Percentiles rank a stretch among this genome's conserved stretches.
Conservation (phyloP, 2,113 vertebrate genomes). For the Cariama cristata region DNA sequence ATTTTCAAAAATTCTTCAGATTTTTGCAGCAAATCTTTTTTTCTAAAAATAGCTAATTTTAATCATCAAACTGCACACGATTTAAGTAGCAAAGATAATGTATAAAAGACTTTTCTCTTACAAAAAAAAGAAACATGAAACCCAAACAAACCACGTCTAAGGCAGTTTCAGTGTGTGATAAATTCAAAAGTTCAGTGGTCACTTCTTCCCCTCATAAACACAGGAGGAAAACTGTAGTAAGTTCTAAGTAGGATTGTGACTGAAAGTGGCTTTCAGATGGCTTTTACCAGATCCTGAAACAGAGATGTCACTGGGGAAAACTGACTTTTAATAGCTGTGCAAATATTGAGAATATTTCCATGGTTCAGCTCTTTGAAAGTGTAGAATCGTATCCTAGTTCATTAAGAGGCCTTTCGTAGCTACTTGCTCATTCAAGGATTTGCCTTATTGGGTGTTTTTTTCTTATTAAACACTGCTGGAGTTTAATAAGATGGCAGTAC, state of each 20-base stretch:
- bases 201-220: neutral
- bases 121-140: constrained; percentile 57
- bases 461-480: constrained; percentile 53
- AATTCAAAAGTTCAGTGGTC: constrained; percentile 40
- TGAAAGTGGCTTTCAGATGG: constrained; percentile 52
- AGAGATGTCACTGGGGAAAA: constrained; percentile 15
- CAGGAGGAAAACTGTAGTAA: neutral
- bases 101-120: constrained; percentile 70
- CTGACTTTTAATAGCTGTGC: constrained; percentile 34
- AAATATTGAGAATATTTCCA: constrained; percentile 32
- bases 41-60: constrained; percentile 66
- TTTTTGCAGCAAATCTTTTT: constrained; percentile 53
- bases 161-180: constrained; percentile 56
- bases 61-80: constrained; percentile 61
- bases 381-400: neutral
- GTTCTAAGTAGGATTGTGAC: constrained; percentile 21
- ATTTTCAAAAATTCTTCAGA: constrained; percentile 62
- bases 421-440: constrained; percentile 60
- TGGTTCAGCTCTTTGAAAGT: neutral
- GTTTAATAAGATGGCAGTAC: constrained; percentile 47
- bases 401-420: constrained; percentile 19
- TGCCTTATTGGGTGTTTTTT: constrained; percentile 37
- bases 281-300: constrained; percentile 50
- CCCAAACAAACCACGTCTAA: constrained; percentile 52
- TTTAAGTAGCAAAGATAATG: constrained; percentile 68